Percentiles rank a stretch among this genome's conserved stretches.
Evolutionary conservation across 53 echinoderm and acorn worm species (phyloP).

Genomic region (Luidia sarsii): DNA sequence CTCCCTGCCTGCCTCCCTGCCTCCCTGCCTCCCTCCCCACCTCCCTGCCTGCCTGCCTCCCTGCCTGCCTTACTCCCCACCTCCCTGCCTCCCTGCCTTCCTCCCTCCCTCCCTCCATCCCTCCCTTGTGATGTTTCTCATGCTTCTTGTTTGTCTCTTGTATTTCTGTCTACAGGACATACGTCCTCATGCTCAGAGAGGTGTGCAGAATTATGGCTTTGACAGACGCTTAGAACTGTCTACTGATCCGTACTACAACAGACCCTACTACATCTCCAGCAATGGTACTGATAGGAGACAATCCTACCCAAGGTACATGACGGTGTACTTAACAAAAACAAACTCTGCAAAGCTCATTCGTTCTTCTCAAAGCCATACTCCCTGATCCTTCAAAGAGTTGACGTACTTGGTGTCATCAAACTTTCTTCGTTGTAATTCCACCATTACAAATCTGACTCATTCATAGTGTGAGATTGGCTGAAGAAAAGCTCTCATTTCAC

Average conservation of each 20-base stretch:
- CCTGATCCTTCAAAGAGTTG: background rate
- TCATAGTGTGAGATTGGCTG: no score
- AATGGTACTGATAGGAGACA: background rate
- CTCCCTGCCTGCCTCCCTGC: no score
- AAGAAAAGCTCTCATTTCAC: no score
- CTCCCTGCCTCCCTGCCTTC: no score
- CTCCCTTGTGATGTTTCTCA: background rate
- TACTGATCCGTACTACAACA: background rate
- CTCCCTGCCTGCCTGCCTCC: no score
- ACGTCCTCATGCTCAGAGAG: background rate
- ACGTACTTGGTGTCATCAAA: background rate
- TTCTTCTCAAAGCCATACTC: background rate
- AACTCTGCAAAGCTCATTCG: no score
- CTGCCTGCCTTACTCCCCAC: no score
- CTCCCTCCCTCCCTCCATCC: background rate
- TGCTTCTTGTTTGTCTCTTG: background rate
- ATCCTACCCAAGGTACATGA: no score
- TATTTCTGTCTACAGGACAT: background rate
- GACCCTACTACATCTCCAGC: slow-evolving; percentile 2
- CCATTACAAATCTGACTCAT: no score
- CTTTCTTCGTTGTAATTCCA: background rate
- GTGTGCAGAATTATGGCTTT: background rate
- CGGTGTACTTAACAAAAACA: no score
- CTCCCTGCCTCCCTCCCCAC: no score
- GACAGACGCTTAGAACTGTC: background rate